Evolutionary conservation across 1,140 invertebrate species (phyloP), one percentile per base, ranked within the genome.

Genomic region (Listronotus bonariensis): DNA sequence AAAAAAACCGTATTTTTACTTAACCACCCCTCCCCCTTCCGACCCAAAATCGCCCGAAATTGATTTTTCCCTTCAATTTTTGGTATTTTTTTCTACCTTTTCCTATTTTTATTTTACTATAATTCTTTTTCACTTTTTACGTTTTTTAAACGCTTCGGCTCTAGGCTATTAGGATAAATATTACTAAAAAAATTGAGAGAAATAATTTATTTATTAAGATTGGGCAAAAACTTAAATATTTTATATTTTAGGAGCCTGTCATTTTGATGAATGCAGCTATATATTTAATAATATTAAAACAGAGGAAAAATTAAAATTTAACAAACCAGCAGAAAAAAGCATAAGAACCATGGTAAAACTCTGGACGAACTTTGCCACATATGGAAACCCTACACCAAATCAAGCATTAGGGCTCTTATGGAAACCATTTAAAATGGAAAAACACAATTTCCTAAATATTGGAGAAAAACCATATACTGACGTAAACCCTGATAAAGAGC

Each of bases 201-300:
- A 1, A 3, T 26, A 1, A 3, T 26, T 26, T 26, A 26, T 26
- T 3, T 26, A 26, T 1, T 1, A 26, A 26, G 20, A 3, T 26
- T 26, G 20, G 1, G 5, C 20, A 26, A 3, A 26, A 26, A 26
- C 5, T 26, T 26, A 26, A 26, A 26, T 26, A 5, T n/a, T 4
- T 45, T 10, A 11, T 15, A 10, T 36, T 34, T 8, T 77, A 67
- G 86, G 86, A 1, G 82, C 81, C 0, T 82, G 80, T 67, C 86
- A 88, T 69, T 82, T 79, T 0, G 87, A 88, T 61, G 87, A 88
- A 68, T 46, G 87, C 1, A 82, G 81, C 62, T 88, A 87, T 75
- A 65, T 87, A 5, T 88, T 87, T 68, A 78, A 81, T 61, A 72
- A 70, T 60, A 62, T 82, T 18, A 78, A 78, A 12, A 68, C 72